Evolutionary conservation across 2,797 vertebrate genomes (phyloP), one percentile per base, ranked within the genome.

Genomic region (Adrianichthys oophorus): DNA sequence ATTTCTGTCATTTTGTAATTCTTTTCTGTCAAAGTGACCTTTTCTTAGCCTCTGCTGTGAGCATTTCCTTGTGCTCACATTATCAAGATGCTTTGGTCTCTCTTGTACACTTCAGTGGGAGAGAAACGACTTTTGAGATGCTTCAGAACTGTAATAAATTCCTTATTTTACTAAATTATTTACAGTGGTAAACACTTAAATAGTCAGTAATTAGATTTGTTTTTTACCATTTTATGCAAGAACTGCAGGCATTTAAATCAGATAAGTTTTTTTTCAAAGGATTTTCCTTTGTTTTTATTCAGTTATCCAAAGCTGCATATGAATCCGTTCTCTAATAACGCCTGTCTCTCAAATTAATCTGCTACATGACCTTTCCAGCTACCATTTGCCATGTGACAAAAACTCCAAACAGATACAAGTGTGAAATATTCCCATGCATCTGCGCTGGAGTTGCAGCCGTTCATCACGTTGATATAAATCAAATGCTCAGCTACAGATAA

Each of bases 1-100:
- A 90, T 91, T 88, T 86, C 82, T 86, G 86, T 87, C 86, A 80
- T 88, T 88, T 82, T 84, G 73, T 85, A 83, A 85, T 80, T 87
- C 79, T 79, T 75, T 73, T 61, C 85, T 87, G 77, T 87, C 88
- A 85, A 82, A 62, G 80, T 87, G 84, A 90, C 89, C 87, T 90
- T 90, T 90, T 56, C 82, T 70, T 79, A 78, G 79, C 76, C 78
- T 82, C 80, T 44, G 5, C 76, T 60, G 64, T 71, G 73, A 84
- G 62, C 74, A 62, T 74, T 79, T 79, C 74, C 62, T 70, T 57
- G 29, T 55, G 74, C 76, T 82, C 78, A 70, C 68, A 70, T 81
- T 71, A 83, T 84, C 80, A 69, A 74, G 79, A 80, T 67, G 64
- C 67, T 69, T 61, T 53, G 59, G 66, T 80, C 76, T 72, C 71